phyloP scores from a whole-genome alignment of 2,888 invertebrate genomes.

The Syrphus vitripennis region DNA sequence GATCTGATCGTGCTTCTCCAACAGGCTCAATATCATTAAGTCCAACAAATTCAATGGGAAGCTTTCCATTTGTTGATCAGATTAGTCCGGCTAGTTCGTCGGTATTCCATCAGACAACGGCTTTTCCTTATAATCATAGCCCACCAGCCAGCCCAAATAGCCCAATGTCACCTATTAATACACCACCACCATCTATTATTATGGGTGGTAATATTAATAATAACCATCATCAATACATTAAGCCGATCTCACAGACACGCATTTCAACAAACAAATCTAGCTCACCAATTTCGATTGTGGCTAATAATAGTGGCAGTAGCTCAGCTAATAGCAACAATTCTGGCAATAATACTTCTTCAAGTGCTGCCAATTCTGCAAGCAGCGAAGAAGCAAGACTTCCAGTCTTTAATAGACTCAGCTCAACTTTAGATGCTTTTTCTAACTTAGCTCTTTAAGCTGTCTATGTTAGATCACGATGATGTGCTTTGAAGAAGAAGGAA shows the following conservation, averaged over 20 bases:
- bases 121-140: conserved; percentile 77
- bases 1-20: conserved; percentile 82
- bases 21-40: conserved; percentile 80
- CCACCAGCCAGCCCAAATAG: conserved; percentile 80
- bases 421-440: conserved; percentile 80
- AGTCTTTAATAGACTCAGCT: conserved; percentile 89
- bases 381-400: conserved; percentile 87
- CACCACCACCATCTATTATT: conserved; percentile 77
- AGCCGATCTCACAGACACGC: conserved; percentile 73
- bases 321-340: conserved; percentile 72
- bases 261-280: conserved; percentile 76
- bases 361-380: conserved; percentile 67
- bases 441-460: conserved; percentile 76
- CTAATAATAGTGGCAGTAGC: conserved; percentile 56
- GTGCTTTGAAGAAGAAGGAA: neutral
- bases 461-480: no score
- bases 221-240: conserved; percentile 60
- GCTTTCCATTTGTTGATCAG: conserved; percentile 80
- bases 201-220: conserved; percentile 52
- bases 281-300: conserved; percentile 74
- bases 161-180: conserved; percentile 79
- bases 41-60: conserved; percentile 80
- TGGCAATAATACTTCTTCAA: conserved; percentile 70
- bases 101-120: conserved; percentile 72
- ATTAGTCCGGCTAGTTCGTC: conserved; percentile 76